Base-by-base conservation (phyloP, 2,888 invertebrate genomes). In the Luperina testacea region DNA sequence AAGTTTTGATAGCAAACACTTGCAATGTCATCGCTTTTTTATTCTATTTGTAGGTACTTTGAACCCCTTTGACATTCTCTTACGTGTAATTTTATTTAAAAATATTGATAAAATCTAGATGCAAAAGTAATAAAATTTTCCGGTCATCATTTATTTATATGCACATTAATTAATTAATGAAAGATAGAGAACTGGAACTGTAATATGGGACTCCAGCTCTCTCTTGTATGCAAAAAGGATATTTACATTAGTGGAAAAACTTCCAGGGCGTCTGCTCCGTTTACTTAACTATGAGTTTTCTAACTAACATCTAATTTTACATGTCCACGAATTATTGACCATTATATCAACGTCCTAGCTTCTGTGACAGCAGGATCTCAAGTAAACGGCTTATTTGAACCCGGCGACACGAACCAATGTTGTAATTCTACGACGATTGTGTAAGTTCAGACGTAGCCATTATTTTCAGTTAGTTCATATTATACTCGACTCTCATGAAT, bases 381-480 rank as follows among this genome's bases (percentile, higher is more conserved):
- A 82, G 82, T 84, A 76, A 80, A 69, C 63, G 72, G 70, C 67
- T 76, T 78, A 81, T 88, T 84, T 78, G 76, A 79, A 69, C 74
- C 20, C 64, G 68, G 48, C 73, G 75, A 72, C 77, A 83, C 68
- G 78, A 84, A 72, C 78, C 78, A 57, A 88, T 84, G 87, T 83
- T 83, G 88, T 90, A 89, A 87, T 87, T 90, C 86, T 87, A 69
- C 81, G 78, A 87, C 85, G 85, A 88, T 89, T 89, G 88, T 90
- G 81, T 85, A 84, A 87, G 84, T 75, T 81, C 78, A 81, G 89
- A 87, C 81, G 86, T 88, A 77, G 84, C 87, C 85, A 90, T 91
- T 90, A 92, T 87, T 91, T 91, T 89, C 84, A 83, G 85, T 90
- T 91, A 90, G 87, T 90, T 89, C 89, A 84, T 89, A 87, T 89